phyloP scores from a whole-genome alignment of 2,888 invertebrate species.

The Callosobruchus maculatus region DNA sequence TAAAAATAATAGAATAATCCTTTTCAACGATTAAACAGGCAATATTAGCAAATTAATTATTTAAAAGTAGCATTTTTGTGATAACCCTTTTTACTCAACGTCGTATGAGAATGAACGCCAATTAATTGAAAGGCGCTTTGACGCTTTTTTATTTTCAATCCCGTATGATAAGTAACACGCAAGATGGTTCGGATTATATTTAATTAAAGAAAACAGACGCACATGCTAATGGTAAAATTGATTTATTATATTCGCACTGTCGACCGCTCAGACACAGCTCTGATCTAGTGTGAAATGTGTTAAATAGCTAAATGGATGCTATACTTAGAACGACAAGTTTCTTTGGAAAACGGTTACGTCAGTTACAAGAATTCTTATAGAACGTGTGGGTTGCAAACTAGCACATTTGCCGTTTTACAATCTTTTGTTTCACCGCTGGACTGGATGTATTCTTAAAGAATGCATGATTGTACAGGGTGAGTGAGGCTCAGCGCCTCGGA shows the following conservation, averaged over 20 bases:
- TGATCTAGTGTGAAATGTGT: not conserved
- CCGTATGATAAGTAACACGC: not conserved
- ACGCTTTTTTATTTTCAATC: not conserved
- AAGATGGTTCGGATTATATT: not conserved
- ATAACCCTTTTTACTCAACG: too few species aligned
- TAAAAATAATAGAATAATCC: too few species aligned
- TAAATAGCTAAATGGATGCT: not conserved
- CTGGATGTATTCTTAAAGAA: not conserved
- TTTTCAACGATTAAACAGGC: too few species aligned
- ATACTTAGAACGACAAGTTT: not conserved
- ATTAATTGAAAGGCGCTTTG: not conserved
- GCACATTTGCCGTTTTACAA: not conserved
- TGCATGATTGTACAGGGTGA: too few species aligned
- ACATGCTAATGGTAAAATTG: not conserved
- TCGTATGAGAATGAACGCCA: not conserved
- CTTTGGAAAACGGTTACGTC: not conserved
- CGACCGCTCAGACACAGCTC: not conserved
- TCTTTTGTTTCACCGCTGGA: not conserved
- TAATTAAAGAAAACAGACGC: not conserved
- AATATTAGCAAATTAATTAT: too few species aligned
- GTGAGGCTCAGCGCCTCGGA: too few species aligned
- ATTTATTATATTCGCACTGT: not conserved
- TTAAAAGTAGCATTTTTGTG: too few species aligned
- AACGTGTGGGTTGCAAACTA: not conserved
- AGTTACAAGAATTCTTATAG: not conserved